Evolutionary conservation across 2,888 invertebrate genomes (phyloP).

Genomic region (Temnothorax unifasciatus): DNA sequence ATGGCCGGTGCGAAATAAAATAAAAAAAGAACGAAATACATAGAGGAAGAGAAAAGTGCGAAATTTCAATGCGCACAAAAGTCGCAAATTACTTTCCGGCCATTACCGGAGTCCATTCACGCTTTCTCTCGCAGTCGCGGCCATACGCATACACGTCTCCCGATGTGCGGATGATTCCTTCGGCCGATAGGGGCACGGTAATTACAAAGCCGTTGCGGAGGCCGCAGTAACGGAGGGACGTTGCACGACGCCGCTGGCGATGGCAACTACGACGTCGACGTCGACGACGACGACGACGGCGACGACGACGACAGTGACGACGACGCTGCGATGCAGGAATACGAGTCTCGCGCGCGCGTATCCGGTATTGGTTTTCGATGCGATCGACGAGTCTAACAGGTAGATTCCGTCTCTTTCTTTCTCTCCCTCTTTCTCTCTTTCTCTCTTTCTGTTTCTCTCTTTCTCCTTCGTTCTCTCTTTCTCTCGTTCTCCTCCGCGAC

Average conservation of each 20-base stretch:
- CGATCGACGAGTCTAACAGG: slow-evolving; percentile 64
- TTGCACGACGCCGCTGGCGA: slow-evolving; percentile 4
- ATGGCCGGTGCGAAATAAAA: slow-evolving; percentile 48
- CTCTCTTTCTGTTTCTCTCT: background rate
- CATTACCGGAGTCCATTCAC: slow-evolving; percentile 55
- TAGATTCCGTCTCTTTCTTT: slow-evolving; percentile 59
- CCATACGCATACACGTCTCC: slow-evolving; percentile 32
- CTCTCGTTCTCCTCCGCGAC: slow-evolving; percentile 55
- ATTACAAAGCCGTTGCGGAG: slow-evolving; percentile 46
- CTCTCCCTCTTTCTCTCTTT: background rate
- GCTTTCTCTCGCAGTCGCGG: slow-evolving; percentile 36
- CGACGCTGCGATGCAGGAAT: background rate
- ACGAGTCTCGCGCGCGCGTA: slow-evolving; percentile 27
- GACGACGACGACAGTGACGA: background rate
- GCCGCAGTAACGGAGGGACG: slow-evolving; percentile 11
- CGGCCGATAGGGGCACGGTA: slow-evolving; percentile 43
- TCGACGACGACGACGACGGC: background rate
- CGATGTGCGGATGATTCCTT: slow-evolving; percentile 50
- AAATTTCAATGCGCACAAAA: slow-evolving; percentile 59
- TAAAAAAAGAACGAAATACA: slow-evolving; percentile 25
- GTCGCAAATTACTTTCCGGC: slow-evolving; percentile 59
- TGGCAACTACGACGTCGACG: background rate
- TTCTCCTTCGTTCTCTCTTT: background rate
- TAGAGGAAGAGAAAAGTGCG: slow-evolving; percentile 45
- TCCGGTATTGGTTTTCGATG: slow-evolving; percentile 52